Conservation (phyloP, 1,140 invertebrate genomes). For the Epicauta chinensis region DNA sequence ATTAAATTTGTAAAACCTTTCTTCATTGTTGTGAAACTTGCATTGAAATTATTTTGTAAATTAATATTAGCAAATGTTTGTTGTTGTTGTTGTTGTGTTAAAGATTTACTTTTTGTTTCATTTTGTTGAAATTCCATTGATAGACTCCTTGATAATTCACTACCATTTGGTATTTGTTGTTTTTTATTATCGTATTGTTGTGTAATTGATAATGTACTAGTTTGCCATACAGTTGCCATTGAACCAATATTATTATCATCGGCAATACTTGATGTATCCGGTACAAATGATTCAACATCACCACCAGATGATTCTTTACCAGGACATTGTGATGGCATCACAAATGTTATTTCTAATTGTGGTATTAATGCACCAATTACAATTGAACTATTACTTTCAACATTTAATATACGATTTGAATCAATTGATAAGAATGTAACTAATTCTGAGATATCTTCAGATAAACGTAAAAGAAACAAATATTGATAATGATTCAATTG, state of each 20-base stretch:
- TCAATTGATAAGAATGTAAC: conserved; percentile 74
- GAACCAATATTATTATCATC: conserved; percentile 50
- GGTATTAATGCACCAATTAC: conserved; percentile 71
- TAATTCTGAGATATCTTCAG: conserved; percentile 76
- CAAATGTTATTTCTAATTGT: conserved; percentile 79
- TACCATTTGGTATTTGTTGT: conserved; percentile 18
- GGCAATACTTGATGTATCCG: conserved; percentile 72
- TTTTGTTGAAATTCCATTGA: conserved; percentile 21
- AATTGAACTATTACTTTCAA: conserved; percentile 51
- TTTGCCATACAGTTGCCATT: conserved; percentile 28
- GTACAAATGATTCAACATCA: conserved; percentile 72
- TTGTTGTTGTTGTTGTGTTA: neutral
- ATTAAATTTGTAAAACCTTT: conserved; percentile 73
- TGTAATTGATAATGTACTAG: conserved; percentile 22
- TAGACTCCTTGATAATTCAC: conserved; percentile 16
- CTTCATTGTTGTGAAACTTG: conserved; percentile 62
- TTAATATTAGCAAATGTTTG: conserved; percentile 27
- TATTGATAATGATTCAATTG: conserved; percentile 92
- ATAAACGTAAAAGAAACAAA: conserved; percentile 76
- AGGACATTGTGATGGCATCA: conserved; percentile 74
- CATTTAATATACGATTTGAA: conserved; percentile 60
- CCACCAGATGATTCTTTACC: conserved; percentile 74
- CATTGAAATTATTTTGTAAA: conserved; percentile 35
- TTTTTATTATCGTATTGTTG: conserved; percentile 13
- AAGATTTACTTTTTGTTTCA: conserved; percentile 3